Evolutionary conservation across 2,797 vertebrate species (phyloP).

Genomic region (Paratrypauchen microcephalus): DNA sequence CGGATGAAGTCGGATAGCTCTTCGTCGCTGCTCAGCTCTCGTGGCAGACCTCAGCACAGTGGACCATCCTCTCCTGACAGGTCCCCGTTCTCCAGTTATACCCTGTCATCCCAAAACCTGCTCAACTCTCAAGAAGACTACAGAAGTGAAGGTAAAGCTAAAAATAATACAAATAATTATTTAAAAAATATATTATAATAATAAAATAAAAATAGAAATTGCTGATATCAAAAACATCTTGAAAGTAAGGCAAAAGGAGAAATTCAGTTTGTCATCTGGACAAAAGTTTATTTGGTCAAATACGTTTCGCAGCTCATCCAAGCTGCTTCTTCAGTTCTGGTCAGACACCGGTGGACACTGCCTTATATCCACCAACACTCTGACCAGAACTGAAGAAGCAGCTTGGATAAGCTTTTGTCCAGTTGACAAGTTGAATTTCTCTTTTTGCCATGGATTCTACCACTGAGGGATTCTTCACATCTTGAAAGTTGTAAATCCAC

Average conservation of each 20-base stretch:
- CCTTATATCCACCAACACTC: no score
- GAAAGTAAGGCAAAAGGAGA: no score
- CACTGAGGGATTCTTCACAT: no score
- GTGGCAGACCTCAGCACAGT: slow-evolving; percentile 76
- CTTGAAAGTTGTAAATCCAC: not conserved
- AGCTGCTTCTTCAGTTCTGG: no score
- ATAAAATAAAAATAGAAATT: not conserved
- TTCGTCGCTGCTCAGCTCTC: slow-evolving; percentile 76
- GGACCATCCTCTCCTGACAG: slow-evolving; percentile 76
- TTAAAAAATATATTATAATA: not conserved
- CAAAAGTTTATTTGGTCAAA: no score
- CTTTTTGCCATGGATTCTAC: no score
- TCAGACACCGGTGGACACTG: no score
- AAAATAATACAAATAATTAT: not conserved
- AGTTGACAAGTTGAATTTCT: no score
- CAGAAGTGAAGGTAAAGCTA: slow-evolving; percentile 83
- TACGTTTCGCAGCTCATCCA: no score
- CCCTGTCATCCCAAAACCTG: slow-evolving; percentile 78
- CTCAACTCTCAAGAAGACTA: slow-evolving; percentile 85
- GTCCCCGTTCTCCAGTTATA: slow-evolving; percentile 78
- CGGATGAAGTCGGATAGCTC: slow-evolving; percentile 87
- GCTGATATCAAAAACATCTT: slow-evolving; percentile 2
- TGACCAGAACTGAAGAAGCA: no score
- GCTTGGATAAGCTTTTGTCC: no score
- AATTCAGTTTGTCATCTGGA: no score